A percentile compares a stretch with the other conserved stretches of the same genome.
Conservation (phyloP, 2,888 invertebrate genomes). For the Dysmachus trigonus region DNA sequence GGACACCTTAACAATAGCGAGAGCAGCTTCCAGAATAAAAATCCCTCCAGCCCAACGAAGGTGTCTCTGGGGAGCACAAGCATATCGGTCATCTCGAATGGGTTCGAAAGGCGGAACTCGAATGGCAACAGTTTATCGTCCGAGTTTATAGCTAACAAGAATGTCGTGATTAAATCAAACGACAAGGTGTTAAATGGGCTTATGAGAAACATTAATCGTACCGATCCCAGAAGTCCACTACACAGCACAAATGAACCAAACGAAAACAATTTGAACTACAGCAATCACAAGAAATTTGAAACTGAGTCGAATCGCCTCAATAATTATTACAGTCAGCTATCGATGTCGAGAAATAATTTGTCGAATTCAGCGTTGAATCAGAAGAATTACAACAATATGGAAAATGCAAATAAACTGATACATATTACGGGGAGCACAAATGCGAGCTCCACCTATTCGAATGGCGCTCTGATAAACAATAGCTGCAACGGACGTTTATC, state of each 20-base stretch:
- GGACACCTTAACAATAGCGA: conserved; percentile 1
- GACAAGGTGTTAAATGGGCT: conserved; percentile 62
- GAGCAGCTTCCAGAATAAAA: not conserved
- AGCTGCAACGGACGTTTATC: not conserved
- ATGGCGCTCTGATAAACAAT: conserved; percentile 46
- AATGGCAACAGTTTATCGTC: conserved; percentile 49
- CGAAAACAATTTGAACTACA: conserved; percentile 42
- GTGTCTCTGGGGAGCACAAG: conserved; percentile 43
- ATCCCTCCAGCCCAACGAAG: conserved; percentile 40
- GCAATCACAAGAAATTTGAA: conserved; percentile 61
- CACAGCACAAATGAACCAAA: not conserved
- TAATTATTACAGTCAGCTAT: conserved; percentile 60
- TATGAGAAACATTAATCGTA: conserved; percentile 60
- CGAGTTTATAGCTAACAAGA: conserved; percentile 62
- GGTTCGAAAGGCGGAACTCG: conserved; percentile 44
- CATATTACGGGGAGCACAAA: conserved; percentile 17
- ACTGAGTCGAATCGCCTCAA: conserved; percentile 63
- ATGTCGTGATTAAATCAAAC: conserved; percentile 60
- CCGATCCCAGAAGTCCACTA: conserved; percentile 42
- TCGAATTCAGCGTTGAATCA: conserved; percentile 34
- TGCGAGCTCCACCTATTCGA: conserved; percentile 43
- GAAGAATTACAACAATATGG: conserved; percentile 41
- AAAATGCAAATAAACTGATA: conserved; percentile 46
- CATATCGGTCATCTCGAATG: conserved; percentile 48
- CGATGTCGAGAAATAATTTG: conserved; percentile 59